Base-by-base conservation (phyloP, 2,888 invertebrate genomes). In the Brenthis hecate region DNA sequence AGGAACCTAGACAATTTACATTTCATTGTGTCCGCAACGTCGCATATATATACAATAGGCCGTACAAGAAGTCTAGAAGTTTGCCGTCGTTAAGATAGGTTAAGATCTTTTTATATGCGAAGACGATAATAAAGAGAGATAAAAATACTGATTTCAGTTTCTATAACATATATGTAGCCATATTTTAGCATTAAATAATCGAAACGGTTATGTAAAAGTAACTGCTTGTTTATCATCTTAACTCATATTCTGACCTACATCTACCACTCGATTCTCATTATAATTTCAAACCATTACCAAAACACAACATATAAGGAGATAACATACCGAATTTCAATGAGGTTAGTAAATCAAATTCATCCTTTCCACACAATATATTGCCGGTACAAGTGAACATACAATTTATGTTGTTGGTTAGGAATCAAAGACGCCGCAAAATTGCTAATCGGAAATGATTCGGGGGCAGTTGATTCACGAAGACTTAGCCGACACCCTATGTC, bases 401-500 rank as follows among this genome's bases (percentile, higher is more conserved):
- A 56, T n/a, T n/a, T n/a, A n/a, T n/a, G n/a, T n/a, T n/a, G n/a
- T n/a, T n/a, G n/a, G 14, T 28, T 57, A 11, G 8, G 0, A 69
- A 71, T 75, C 66, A 79, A 81, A 83, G 79, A 74, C 72, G 77
- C 80, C 80, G 79, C 76, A 69, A 76, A 79, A 81, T 81, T 74
- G 77, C 75, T 75, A 78, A 83, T 89, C 85, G 89, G 89, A 89
- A 89, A 89, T 84, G 84, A 81, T 83, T 78, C 74, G 69, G 60
- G 75, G 77, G 76, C 77, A 77, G 78, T 77, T 80, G 80, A 78
- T 78, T 79, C 74, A 78, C 76, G 77, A 77, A 76, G 80, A 73
- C 78, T 70, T 62, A 62, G 56, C 43, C 28, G 48, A 43, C 36
- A 43, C 36, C 36, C 36, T 11, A 43, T 43, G 11, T 43, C 11